Conservation (phyloP, 1,140 invertebrate genomes). For the Cherax quadricarinatus region DNA sequence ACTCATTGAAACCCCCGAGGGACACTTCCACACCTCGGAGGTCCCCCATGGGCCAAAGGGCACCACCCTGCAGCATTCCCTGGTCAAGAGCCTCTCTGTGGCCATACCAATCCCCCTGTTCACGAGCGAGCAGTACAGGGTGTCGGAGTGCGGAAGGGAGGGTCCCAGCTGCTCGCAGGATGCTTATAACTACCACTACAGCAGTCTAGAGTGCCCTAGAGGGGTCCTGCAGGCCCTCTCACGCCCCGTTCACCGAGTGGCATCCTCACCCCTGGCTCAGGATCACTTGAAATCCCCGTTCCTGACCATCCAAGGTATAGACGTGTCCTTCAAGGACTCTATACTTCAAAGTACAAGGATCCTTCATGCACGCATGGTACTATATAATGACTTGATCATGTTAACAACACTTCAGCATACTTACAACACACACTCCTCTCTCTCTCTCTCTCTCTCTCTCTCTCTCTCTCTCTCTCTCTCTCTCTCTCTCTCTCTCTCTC, state of each 20-base stretch:
- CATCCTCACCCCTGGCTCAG: background rate
- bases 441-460: too few relatives aligned
- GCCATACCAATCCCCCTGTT: constrained; percentile 43
- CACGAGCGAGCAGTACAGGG: constrained; percentile 41
- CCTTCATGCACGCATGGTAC: background rate
- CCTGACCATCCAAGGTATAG: background rate
- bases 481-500: too few relatives aligned
- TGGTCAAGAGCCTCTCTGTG: constrained; percentile 28
- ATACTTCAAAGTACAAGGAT: too few relatives aligned
- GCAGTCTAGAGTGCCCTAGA: background rate
- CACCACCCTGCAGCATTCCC: constrained; percentile 13
- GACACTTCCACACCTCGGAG: background rate
- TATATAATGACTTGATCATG: too few relatives aligned
- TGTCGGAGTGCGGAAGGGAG: background rate
- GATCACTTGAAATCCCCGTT: background rate
- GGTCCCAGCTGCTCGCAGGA: background rate
- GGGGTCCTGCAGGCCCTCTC: background rate
- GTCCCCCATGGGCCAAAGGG: background rate
- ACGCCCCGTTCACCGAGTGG: background rate
- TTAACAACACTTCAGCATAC: too few relatives aligned
- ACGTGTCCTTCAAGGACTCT: background rate
- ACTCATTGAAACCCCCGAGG: background rate
- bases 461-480: too few relatives aligned
- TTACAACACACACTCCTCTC: too few relatives aligned
- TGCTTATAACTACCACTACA: background rate